Base-by-base conservation (phyloP, 2,888 invertebrate genomes). In the Drosophila tanythrix region DNA sequence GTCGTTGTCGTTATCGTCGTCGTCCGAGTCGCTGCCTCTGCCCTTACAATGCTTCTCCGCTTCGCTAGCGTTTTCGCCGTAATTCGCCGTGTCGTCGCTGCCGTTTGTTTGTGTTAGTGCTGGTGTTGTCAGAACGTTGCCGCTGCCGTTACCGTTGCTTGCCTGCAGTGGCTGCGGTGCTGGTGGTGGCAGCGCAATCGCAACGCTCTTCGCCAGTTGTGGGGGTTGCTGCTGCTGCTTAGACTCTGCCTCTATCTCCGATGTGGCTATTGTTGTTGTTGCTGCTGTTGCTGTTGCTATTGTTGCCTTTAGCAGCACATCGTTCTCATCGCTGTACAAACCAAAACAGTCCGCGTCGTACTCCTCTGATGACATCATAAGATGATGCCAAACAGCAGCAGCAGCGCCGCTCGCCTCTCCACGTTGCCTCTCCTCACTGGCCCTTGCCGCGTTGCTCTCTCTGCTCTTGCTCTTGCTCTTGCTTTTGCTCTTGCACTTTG, bases 331-430 rank as follows among this genome's bases (percentile, higher is more conserved):
- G 87, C 96, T 96, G 95, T 96, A 97, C 96, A 97, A 97, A 95
- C 97, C 97, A 96, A 96, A 97, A 95, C 96, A 96, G 95, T 96
- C 97, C 95, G 96, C 97, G 95, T 96, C 96, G 96, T 97, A 97
- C 97, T 97, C 97, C 96, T 97, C 97, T 96, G 97, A 97, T 97
- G 97, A 97, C 97, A 97, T 97, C 97, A 97, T 97, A 95, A 95
- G 97, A 96, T 92, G 92, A 96, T 92, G 92, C 95, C 95, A 89
- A 87, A 87, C 87, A 95, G 95, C 94, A 94, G 90, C 91, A 86
- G 86, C 82, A 79, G 79, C 82, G 74, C 81, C 81, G 53, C 87
- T 88, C 75, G 59, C 68, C 76, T 81, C 81, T 75, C 81, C 81
- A 77, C 83, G 76, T 79, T 81, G 82, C 81, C 74, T 70, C 52